Evolutionary conservation across 2,888 invertebrate species (phyloP).

Genomic region (Drosophila quinaria): DNA sequence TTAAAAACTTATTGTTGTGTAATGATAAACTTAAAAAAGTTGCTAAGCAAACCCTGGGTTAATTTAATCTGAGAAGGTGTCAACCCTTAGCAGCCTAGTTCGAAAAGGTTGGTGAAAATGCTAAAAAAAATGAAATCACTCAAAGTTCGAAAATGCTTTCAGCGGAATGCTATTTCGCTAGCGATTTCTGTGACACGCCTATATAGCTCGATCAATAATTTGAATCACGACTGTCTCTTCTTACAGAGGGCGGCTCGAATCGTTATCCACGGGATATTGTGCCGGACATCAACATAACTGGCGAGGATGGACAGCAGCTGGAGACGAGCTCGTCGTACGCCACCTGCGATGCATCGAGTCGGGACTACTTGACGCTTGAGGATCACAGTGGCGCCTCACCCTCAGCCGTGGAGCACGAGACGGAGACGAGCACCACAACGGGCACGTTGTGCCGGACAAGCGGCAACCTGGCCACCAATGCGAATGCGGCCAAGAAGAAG

Average conservation of each 20-base stretch:
- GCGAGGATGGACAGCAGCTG: slow-evolving; percentile 77
- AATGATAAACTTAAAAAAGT: no score
- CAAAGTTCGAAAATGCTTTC: no score
- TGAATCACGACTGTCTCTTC: no score
- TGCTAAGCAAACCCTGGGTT: no score
- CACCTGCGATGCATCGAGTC: slow-evolving; percentile 56
- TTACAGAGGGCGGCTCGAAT: slow-evolving; percentile 76
- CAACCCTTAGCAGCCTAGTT: no score
- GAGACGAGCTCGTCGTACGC: slow-evolving; percentile 58
- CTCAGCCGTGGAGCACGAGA: slow-evolving; percentile 70
- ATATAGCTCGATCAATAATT: no score
- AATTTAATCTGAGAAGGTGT: no score
- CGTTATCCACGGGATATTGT: slow-evolving; percentile 74
- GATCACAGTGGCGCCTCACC: slow-evolving; percentile 72
- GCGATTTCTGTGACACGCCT: no score
- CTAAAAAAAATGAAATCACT: no score
- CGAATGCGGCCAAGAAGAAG: slow-evolving; percentile 79
- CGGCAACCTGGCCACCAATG: slow-evolving; percentile 13
- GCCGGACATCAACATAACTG: slow-evolving; percentile 84
- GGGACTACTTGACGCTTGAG: slow-evolving; percentile 71
- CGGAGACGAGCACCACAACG: slow-evolving; percentile 71
- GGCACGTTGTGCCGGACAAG: slow-evolving; percentile 60
- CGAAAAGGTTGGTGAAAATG: no score
- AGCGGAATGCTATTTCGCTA: no score
- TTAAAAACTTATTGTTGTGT: no score